Evolutionary conservation across 2,797 vertebrate species (phyloP), one percentile per base, ranked within the genome.

Genomic region (Premnoplex brunnescens): DNA sequence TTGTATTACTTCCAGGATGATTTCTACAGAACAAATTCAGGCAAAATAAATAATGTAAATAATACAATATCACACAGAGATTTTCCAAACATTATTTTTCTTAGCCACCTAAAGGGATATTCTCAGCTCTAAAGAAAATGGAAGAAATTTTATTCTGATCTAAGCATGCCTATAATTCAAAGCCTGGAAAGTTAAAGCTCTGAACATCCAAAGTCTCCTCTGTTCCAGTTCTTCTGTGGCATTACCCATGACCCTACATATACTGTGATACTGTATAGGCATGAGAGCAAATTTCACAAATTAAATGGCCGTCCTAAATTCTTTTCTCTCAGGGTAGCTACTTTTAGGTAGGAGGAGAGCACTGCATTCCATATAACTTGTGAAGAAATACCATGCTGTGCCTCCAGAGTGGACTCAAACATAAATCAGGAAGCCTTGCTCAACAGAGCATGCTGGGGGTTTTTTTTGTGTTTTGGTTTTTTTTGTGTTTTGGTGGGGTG

Each of bases 1-100:
- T 85, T 91, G 30, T 43, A 49, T 87, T 96, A 34, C 67, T 96
- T 96, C 74, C 67, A 91, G 63, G 87, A 79, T 67, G 39, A 30
- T 91, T 87, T 39, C 39, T 89, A 74, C 81, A 79, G 63, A 92
- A 66, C 27, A 76, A 89, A 94, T 87, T 79, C 71, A 82, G 67
- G 63, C 59, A 78, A 89, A 90, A 85, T 85, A 96, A 93, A 76
- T 79, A 58, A 58, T 46, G 74, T 44, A 82, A 95, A 69, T 48
- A 56, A 51, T 60, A 41, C 9, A 66, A 52, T 56, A 18, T 43
- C 44, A 67, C 55, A 69, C 8, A 46, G 43, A 55, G 6, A 39
- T 89, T 89, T 94, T 30, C 63, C 75, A 85, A 94, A 82, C 32
- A 55, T 58, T 78, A 26, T 66, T 93, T 78, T 82, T 60, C 71